Evolutionary conservation across 2,113 vertebrate genomes (phyloP).

Genomic region (Bostrychus sinensis): DNA sequence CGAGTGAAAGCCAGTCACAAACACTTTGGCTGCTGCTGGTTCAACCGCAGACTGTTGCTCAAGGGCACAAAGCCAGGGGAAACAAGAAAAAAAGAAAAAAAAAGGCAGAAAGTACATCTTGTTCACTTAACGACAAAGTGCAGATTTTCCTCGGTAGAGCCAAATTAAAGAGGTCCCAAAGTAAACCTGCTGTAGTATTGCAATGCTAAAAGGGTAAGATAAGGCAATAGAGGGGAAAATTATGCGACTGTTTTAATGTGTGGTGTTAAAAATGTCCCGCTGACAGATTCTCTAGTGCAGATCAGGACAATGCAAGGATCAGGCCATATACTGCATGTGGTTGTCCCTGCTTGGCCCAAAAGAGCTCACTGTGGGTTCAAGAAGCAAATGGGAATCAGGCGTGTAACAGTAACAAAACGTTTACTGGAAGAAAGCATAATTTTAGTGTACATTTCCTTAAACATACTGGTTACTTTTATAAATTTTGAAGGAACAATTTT

Average conservation of each 20-base stretch:
- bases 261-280: background rate
- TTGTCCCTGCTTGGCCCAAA: no score
- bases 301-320: background rate
- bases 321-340: no score
- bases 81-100: constrained; percentile 1
- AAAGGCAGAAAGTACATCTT: constrained; percentile 13
- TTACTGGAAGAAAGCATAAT: no score
- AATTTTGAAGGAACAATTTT: no score
- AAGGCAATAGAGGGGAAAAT: background rate
- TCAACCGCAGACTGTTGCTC: constrained; percentile 52
- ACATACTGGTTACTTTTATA: no score
- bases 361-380: background rate
- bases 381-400: background rate
- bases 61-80: constrained; percentile 39
- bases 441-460: no score
- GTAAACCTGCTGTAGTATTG: background rate
- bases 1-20: constrained; percentile 31
- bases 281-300: background rate
- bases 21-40: constrained; percentile 38
- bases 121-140: constrained; percentile 15
- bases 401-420: no score
- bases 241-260: background rate
- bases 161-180: background rate
- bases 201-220: background rate
- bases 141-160: constrained; percentile 16